phyloP scores from a whole-genome alignment of 2,113 vertebrate species.

The Pelusios castaneus region DNA sequence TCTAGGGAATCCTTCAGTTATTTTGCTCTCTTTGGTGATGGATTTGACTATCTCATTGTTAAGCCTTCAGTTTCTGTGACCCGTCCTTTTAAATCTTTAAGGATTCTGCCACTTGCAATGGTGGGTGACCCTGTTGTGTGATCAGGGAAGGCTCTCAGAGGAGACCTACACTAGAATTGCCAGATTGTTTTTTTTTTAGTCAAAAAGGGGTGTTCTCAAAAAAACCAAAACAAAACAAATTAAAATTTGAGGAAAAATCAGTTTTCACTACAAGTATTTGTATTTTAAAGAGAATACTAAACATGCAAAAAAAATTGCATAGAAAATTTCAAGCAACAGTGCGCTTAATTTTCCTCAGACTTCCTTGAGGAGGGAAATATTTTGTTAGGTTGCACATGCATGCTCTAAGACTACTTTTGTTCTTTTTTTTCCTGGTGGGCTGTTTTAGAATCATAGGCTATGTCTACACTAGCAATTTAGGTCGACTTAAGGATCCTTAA shows the following conservation, averaged over 20 bases:
- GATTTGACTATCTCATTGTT: constrained; percentile 58
- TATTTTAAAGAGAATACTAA: background rate
- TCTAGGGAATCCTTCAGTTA: constrained; percentile 67
- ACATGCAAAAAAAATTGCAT: background rate
- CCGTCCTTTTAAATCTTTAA: constrained; percentile 42
- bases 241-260: no score
- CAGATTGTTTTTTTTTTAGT: background rate
- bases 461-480: no score
- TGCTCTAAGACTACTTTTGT: background rate
- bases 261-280: no score
- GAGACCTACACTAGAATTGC: background rate
- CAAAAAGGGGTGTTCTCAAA: background rate
- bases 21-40: constrained; percentile 40
- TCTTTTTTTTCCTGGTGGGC: constrained; percentile 29
- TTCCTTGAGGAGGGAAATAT: background rate
- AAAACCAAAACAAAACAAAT: background rate
- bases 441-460: no score
- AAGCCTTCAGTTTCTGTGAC: constrained; percentile 34
- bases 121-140: background rate
- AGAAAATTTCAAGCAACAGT: background rate
- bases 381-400: background rate
- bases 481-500: no score
- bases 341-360: background rate
- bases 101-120: background rate
- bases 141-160: background rate